Evolutionary conservation across 2,113 vertebrate genomes (phyloP), one percentile per base, ranked within the genome.

Genomic region (Anoura caudifer): DNA sequence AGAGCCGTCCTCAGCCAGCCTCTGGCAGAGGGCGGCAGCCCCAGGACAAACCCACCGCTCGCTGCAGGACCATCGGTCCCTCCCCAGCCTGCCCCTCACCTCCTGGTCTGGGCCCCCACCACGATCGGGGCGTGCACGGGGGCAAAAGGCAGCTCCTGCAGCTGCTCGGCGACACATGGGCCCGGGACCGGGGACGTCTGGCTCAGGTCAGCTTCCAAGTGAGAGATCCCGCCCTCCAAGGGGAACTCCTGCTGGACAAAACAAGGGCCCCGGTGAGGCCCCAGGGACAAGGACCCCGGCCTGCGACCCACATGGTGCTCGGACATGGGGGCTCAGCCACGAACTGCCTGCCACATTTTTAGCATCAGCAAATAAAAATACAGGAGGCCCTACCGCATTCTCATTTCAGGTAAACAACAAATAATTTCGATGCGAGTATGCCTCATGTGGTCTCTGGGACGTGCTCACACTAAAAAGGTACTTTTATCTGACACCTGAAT

Each of bases 81-180:
- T 10, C 81, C 59, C 16, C 2, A 9, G 7, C 1, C 1, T 16
- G 5, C 61, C 38, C 87, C 98, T 98, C 97, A 99, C 99, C 99
- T 99, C 33, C 98, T 87, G 79, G 97, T 75, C 97, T 98, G 99
- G 67, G 98, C 97, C 50, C 99, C 99, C 96, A 99, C 45, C 0
- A 99, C 98, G 20, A 99, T 97, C 28, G 99, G 99, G 33, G 98
- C 98, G 0, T 99, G 99, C 94, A 99, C 96, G 0, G 99, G 99
- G 1, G 98, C 96, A 93, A 99, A 99, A 9, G 99, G 99, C 97
- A 99, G 98, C 4, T 99, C 99, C 92, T 93, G 99, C 65, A 99
- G 97, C 56, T 98, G 99, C 1, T 99, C 99, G 0, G 88, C 45
- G 7, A 96, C 1, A 0, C 95, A 24, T 0, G 93, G 0, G 22